Percentiles rank a stretch among this genome's conserved stretches.
These are phyloP conservation scores for Caenorhabditis imperialis DNA, from an alignment of 2,888 invertebrate species.

Conservation along the genomic window DNA sequence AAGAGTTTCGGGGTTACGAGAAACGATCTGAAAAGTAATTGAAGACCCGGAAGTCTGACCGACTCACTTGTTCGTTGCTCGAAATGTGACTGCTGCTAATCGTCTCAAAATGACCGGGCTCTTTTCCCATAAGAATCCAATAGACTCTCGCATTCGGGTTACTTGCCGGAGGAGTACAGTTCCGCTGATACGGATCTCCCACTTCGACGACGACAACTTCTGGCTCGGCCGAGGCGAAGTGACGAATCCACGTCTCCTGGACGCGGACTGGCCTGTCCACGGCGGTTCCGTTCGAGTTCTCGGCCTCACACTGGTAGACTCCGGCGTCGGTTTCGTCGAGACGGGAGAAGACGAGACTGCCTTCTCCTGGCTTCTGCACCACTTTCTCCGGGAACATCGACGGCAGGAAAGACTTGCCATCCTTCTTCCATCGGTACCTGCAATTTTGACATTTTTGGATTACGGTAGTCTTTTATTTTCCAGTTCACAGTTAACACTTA, in stretches of 20 bases:
- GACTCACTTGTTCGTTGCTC: constrained; percentile 74
- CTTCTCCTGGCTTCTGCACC: constrained; percentile 92
- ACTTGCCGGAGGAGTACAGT: constrained; percentile 76
- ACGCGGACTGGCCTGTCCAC: constrained; percentile 69
- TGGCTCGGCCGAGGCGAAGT: constrained; percentile 66
- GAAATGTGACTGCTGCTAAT: constrained; percentile 77
- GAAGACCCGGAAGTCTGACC: not conserved
- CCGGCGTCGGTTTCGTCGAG: constrained; percentile 73
- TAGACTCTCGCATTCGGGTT: constrained; percentile 75
- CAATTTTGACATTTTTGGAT: too few relatives aligned
- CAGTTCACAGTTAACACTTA: too few relatives aligned
- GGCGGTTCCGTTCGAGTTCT: constrained; percentile 89
- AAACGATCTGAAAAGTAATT: constrained; percentile 27
- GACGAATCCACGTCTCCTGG: constrained; percentile 74
- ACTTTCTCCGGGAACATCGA: constrained; percentile 85
- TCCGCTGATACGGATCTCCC: constrained; percentile 75
- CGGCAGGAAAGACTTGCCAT: constrained; percentile 90
- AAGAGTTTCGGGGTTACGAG: constrained; percentile 28
- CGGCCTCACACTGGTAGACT: constrained; percentile 86
- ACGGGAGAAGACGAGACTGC: constrained; percentile 68
- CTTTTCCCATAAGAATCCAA: constrained; percentile 77
- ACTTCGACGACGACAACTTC: constrained; percentile 73
- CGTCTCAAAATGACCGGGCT: constrained; percentile 71
- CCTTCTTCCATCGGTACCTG: constrained; percentile 89
- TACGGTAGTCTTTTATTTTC: too few relatives aligned